Base-by-base conservation (phyloP, 2,888 invertebrate species). In the Strigamia maritima region DNA sequence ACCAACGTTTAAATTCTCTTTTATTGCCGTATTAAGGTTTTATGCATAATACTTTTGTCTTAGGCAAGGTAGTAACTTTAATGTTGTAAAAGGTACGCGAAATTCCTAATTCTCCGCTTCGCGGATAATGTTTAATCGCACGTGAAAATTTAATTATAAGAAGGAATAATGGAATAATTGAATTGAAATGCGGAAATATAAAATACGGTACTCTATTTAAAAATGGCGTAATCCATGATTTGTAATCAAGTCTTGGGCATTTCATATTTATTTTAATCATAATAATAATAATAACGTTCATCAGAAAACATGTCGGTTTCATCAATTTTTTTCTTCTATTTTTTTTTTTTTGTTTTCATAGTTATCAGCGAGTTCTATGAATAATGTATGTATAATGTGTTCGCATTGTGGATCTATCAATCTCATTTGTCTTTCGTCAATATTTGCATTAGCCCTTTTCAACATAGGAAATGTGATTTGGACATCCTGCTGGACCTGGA, bases 401-500 rank as follows among this genome's bases (percentile, higher is more conserved):
- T 60, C 60, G 60, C 19, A 60, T 60, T 60, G 60, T 60, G 60
- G 60, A 60, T 60, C 60, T 60, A 60, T 60, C 60, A 60, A 60
- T 60, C 60, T 60, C 60, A 60, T 60, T 60, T 60, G 60, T 60
- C 60, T 19, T 60, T 60, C 60, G 60, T 60, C 60, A 60, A 60
- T 60, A 60, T 60, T 60, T 60, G 19, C 60, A 60, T 40, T 60
- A 60, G 14, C 31, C 60, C 60, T 60, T 22, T 60, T 60, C 60
- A 60, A 24, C 60, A 60, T 60, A 60, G 60, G 22, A 60, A 60
- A 60, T 60, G 60, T 60, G 60, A 60, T 60, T 60, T 60, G 60
- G 60, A 60, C 60, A 24, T 60, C 60, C 60, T 60, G 60, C 60
- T 60, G 60, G 60, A 60, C 60, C 60, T 60, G 60, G 60, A 60